Evolutionary conservation across 2,888 invertebrate genomes (phyloP).

Genomic region (Ormia ochracea): DNA sequence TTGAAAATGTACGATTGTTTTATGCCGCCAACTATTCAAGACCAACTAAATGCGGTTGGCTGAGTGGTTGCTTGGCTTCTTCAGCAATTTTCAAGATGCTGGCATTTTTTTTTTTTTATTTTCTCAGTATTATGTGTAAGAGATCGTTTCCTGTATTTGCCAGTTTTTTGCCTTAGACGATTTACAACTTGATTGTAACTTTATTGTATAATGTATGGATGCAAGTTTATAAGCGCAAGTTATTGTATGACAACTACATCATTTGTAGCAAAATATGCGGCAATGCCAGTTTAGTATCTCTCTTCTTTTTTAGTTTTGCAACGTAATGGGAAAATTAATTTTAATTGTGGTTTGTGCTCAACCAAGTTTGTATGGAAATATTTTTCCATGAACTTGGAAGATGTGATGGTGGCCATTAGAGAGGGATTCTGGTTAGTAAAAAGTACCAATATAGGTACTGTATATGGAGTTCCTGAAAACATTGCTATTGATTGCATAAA

Average conservation of each 20-base stretch:
- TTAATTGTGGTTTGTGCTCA: slow-evolving; percentile 35
- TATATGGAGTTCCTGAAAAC: too few species aligned
- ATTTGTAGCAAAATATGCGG: slow-evolving; percentile 50
- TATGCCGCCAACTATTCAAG: slow-evolving; percentile 23
- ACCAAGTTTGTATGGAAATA: slow-evolving; percentile 24
- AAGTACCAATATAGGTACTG: too few species aligned
- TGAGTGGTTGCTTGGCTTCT: slow-evolving; percentile 33
- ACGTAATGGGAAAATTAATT: slow-evolving; percentile 35
- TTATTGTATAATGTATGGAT: slow-evolving; percentile 54
- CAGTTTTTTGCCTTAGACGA: slow-evolving; percentile 1
- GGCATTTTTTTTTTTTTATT: slow-evolving; percentile 3
- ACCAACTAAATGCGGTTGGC: not conserved
- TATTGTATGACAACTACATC: slow-evolving; percentile 18
- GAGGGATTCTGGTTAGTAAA: too few species aligned
- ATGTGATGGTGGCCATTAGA: too few species aligned
- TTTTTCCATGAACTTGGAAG: too few species aligned
- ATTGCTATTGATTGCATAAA: too few species aligned
- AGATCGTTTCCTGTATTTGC: slow-evolving; percentile 64
- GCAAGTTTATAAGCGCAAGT: slow-evolving; percentile 22
- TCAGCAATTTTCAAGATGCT: slow-evolving; percentile 20
- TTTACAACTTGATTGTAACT: slow-evolving; percentile 1
- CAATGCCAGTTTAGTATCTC: slow-evolving; percentile 29
- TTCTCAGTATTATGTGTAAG: not conserved
- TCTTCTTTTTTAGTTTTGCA: not conserved
- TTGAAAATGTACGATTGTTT: not conserved